phyloP scores from a whole-genome alignment of 2,113 vertebrate genomes.

The Vimba vimba region DNA sequence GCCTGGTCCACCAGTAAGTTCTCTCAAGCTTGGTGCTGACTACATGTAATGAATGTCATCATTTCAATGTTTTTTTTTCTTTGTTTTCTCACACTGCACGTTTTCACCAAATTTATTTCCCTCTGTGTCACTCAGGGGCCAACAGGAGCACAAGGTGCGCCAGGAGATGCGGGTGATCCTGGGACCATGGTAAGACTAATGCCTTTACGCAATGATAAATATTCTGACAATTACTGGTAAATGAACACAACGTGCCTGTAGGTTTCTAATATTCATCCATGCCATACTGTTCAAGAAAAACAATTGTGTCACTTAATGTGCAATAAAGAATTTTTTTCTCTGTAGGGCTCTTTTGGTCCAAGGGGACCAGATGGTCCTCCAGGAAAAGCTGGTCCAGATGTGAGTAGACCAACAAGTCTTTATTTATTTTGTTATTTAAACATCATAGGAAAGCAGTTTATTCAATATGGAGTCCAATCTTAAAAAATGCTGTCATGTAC shows the following conservation, averaged over 20 bases:
- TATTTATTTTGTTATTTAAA: background rate
- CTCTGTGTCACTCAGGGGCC: slow-evolving; percentile 79
- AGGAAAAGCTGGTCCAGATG: slow-evolving; percentile 92
- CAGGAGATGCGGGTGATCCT: slow-evolving; percentile 79
- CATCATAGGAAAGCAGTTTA: background rate
- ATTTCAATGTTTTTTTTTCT: background rate
- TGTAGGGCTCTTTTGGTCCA: slow-evolving; percentile 85
- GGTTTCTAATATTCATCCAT: background rate
- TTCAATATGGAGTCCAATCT: background rate
- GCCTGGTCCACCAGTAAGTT: slow-evolving; percentile 83
- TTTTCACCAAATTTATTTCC: background rate
- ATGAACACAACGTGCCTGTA: background rate
- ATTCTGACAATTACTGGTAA: background rate
- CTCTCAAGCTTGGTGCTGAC: background rate
- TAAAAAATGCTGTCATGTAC: background rate
- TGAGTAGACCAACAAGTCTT: slow-evolving; percentile 75
- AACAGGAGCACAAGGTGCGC: slow-evolving; percentile 83
- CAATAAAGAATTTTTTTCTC: background rate
- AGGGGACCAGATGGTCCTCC: slow-evolving; percentile 90
- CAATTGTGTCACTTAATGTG: background rate
- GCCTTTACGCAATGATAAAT: background rate
- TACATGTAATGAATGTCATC: background rate
- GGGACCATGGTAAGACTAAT: slow-evolving; percentile 85
- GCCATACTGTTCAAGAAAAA: background rate
- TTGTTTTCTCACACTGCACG: background rate